These are phyloP conservation scores for Cichladusa arquata DNA, from an alignment of 2,113 vertebrate genomes.

Conservation along the genomic window DNA sequence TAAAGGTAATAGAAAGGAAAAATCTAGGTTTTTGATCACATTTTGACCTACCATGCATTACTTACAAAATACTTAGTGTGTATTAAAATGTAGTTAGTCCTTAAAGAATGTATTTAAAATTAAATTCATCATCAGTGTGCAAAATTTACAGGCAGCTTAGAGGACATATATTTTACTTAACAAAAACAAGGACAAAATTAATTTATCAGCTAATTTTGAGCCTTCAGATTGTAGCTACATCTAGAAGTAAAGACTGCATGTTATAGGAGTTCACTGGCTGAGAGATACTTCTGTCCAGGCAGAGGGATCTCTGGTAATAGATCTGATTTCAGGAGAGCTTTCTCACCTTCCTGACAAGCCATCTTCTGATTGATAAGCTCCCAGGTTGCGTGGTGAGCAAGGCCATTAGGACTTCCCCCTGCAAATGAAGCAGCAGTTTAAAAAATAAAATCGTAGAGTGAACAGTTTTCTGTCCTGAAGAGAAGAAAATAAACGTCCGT, in stretches of 20 bases:
- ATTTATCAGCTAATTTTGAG: background rate
- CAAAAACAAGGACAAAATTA: background rate
- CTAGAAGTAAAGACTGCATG: background rate
- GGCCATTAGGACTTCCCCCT: slow-evolving; percentile 36
- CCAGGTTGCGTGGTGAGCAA: background rate
- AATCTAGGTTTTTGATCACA: background rate
- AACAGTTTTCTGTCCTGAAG: slow-evolving; percentile 38
- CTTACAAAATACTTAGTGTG: background rate
- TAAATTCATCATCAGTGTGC: background rate
- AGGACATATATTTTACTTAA: background rate
- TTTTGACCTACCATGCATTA: background rate
- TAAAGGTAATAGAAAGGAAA: background rate
- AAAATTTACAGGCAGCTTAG: background rate
- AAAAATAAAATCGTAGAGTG: slow-evolving; percentile 36
- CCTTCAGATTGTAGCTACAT: background rate
- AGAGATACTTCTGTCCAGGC: background rate
- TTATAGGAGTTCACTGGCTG: background rate
- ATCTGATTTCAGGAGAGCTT: background rate
- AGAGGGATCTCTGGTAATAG: background rate
- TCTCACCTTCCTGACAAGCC: slow-evolving; percentile 27
- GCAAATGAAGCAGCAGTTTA: slow-evolving; percentile 15
- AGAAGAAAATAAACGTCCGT: slow-evolving; percentile 52
- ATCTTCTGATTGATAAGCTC: slow-evolving; percentile 27
- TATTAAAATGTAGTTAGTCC: background rate
- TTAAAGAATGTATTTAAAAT: background rate